A percentile compares a stretch with the other conserved stretches of the same genome.
These are phyloP conservation scores for Spea bombifrons DNA, from an alignment of 2,113 vertebrate genomes.

Conservation along the genomic window DNA sequence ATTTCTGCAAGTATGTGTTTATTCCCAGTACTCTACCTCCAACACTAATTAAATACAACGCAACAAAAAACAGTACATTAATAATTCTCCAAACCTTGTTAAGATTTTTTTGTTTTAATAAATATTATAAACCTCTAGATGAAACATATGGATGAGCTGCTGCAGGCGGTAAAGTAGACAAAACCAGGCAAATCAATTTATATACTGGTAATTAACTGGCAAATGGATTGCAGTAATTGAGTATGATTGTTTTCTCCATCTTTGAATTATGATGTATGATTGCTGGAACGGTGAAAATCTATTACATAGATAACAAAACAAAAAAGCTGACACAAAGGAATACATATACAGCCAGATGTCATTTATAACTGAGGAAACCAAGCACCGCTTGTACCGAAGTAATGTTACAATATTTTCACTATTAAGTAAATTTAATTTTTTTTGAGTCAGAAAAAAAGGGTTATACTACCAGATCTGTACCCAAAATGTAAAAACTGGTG, in stretches of 20 bases:
- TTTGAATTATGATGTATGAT: constrained; percentile 43
- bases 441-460: too few relatives aligned
- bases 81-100: not conserved
- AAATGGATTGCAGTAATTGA: constrained; percentile 40
- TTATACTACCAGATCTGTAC: too few relatives aligned
- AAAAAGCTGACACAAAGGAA: constrained; percentile 25
- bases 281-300: constrained; percentile 22
- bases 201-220: constrained; percentile 36
- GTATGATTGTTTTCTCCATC: constrained; percentile 41
- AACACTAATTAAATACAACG: not conserved
- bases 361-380: not conserved
- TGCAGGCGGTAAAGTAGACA: constrained; percentile 26
- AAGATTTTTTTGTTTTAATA: not conserved
- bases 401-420: too few relatives aligned
- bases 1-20: too few relatives aligned
- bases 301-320: constrained; percentile 37
- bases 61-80: not conserved
- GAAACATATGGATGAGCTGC: constrained; percentile 35
- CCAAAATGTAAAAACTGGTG: too few relatives aligned
- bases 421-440: too few relatives aligned
- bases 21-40: too few relatives aligned
- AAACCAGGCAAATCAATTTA: constrained; percentile 39
- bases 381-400: too few relatives aligned
- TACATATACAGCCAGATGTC: not conserved
- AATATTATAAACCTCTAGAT: constrained; percentile 21